Base-by-base conservation (phyloP, 64 coral and sea anemone species). In the Dendrophyllia cribrosa region DNA sequence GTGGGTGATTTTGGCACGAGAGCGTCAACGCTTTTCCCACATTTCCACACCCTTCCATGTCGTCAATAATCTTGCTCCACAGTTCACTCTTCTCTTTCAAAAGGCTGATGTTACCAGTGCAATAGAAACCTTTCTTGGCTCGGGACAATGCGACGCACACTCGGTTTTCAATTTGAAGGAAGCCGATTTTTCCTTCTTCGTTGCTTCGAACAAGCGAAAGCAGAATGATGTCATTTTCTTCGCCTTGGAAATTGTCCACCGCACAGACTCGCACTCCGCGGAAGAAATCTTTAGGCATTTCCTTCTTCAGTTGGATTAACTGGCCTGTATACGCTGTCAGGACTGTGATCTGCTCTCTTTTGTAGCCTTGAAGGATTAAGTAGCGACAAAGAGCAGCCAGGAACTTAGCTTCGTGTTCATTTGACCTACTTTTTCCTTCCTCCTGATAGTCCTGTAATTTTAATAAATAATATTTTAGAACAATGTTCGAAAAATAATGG, bases 281-380 rank as follows among this genome's bases (percentile, higher is more conserved):
- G 59, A 91, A 97, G 51, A 97, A 94, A 7, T 94, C 91, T 15
- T 85, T 96, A 3, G 97, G 97, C 97, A 99, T 99, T 49, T 91
- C 64, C 2, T 83, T 74, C 53, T 96, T 99, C 24, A 99, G 58
- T 51, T 93, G 87, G 58, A 96, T 34, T 20, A 99, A 74, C 25
- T 99, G 97, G n/a, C 97, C 97, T 4, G 97, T 96, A 91, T 99
- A 99, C 71, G 92, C 93, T 64, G 97, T 99, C 2, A 99, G 91
- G 7, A 99, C 87, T n/a, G 97, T 99, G 22, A 99, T 96, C 48
- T 93, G 67, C 3, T 87, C 62, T 2, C 97, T 70, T 34, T 99
- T 58, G 50, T 99, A 99, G 17, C 97, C 97, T 66, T 99, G 97
- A 24, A 93, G 70, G n/a, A 99, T 89, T 4, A 99, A 82, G 45